phyloP scores from a whole-genome alignment of 1,140 invertebrate genomes.

The Drosophila cardini region DNA sequence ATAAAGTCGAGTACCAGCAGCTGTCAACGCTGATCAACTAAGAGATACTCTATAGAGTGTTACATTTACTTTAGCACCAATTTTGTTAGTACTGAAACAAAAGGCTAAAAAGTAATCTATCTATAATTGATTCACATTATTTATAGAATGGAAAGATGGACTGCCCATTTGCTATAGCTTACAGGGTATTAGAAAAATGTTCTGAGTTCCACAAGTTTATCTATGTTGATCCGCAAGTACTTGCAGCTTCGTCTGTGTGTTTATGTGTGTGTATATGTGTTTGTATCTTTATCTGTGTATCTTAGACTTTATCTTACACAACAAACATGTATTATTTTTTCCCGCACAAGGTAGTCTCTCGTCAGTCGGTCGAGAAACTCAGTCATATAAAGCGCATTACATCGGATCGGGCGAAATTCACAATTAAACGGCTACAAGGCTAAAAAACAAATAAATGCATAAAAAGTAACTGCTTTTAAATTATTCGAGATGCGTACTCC shows the following conservation, averaged over 20 bases:
- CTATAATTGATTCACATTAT: neutral
- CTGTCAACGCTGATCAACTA: neutral
- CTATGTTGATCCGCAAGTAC: conserved; percentile 21
- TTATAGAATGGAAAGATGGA: neutral
- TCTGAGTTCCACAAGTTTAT: conserved; percentile 26
- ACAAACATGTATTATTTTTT: conserved; percentile 15
- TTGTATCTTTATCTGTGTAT: conserved; percentile 34
- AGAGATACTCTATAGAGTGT: neutral
- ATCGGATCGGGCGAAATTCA: conserved; percentile 5
- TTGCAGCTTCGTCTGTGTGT: conserved; percentile 10
- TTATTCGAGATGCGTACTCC: conserved; percentile 7
- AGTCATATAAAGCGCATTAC: conserved; percentile 29
- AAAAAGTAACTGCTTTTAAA: neutral
- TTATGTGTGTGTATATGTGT: conserved; percentile 5
- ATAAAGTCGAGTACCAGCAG: neutral
- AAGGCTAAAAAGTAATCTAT: too few relatives aligned
- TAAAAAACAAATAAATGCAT: neutral
- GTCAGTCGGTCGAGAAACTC: conserved; percentile 30
- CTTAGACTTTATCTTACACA: conserved; percentile 9
- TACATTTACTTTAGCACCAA: neutral
- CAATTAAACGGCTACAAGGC: conserved; percentile 16
- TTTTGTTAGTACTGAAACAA: neutral
- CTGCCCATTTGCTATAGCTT: neutral
- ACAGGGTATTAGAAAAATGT: neutral
- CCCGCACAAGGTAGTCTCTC: conserved; percentile 2